A percentile compares a stretch with the other conserved stretches of the same genome.
Conservation (phyloP, 2,113 vertebrate genomes). For the Amphiprion ocellaris region DNA sequence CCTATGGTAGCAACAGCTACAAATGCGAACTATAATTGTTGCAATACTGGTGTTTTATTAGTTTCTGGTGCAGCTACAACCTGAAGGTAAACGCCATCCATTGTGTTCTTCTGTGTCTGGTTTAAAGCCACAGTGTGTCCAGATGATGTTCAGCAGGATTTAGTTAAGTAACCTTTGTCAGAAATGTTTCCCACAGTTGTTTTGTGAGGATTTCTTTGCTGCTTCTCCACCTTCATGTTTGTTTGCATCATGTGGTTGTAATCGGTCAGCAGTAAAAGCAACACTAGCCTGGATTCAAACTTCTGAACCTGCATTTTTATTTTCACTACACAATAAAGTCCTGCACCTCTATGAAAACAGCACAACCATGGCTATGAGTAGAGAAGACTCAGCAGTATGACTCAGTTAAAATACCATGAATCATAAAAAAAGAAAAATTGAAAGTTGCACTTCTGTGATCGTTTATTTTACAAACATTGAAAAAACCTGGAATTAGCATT, state of each 20-base stretch:
- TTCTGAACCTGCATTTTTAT: neutral
- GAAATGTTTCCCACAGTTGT: neutral
- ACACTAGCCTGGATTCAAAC: no score
- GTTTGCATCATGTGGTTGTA: neutral
- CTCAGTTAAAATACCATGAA: no score
- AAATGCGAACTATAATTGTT: neutral
- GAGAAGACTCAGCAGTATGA: neutral
- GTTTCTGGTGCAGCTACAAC: conserved; percentile 24
- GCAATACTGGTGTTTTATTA: conserved; percentile 22
- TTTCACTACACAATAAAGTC: neutral
- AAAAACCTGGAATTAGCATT: no score
- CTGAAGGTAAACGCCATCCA: conserved; percentile 26
- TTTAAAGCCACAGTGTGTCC: neutral
- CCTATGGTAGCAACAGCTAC: neutral
- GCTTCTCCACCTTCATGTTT: neutral
- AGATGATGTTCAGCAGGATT: no score
- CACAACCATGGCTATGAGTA: neutral
- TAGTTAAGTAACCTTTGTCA: no score
- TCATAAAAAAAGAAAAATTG: no score
- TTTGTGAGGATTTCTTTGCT: neutral
- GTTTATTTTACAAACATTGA: no score
- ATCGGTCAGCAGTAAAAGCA: neutral
- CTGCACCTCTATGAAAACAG: no score
- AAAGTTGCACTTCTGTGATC: no score
- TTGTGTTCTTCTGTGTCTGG: conserved; percentile 37